Evolutionary conservation across 2,113 vertebrate species (phyloP), one percentile per base, ranked within the genome.

Genomic region (Vulpes lagopus): DNA sequence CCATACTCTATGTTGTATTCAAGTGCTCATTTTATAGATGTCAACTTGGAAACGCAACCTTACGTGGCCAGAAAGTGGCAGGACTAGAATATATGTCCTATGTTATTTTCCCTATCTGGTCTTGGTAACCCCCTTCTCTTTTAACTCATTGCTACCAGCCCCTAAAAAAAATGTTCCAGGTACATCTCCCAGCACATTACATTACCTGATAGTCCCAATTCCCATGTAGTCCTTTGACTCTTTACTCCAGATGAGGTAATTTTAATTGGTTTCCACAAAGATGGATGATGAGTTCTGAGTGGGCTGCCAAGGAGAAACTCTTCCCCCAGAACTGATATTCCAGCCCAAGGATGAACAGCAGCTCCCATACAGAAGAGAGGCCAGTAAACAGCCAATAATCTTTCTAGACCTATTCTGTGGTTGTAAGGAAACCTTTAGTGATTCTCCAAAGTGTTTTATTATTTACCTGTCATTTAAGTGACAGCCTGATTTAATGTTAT

Each of bases 391-490:
- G 25, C 15, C 17, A 87, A 0, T 10, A 84, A 87, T 64, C 9
- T 53, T 76, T n/a, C 53, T 38, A 92, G 76, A 80, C 51, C 62
- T 55, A 8, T 43, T 82, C 51, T 62, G 8, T 67, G 67, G 30
- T 35, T 62, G 2, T 35, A 82, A 80, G 78, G 30, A 91, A 81
- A 79, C 3, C 10, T 92, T 94, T 51, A 89, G 49, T 25, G 32
- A 60, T 27, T 93, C 49, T 92, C 49, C 35, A 38, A 19, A 90
- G 43, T 71, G 27, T 38, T 95, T 82, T 76, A 67, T 32, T 43
- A 59, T 76, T 84, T 93, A 91, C 38, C 27, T 79, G 16, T 76
- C 27, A 93, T 95, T 74, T 57, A 62, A 74, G 55, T 79, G 85
- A 96, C 9, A 87, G 43, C 49, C 16, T 89, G 4, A 73, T 25